phyloP scores from a whole-genome alignment of 2,888 invertebrate genomes.

The Parochlus steinenii region DNA sequence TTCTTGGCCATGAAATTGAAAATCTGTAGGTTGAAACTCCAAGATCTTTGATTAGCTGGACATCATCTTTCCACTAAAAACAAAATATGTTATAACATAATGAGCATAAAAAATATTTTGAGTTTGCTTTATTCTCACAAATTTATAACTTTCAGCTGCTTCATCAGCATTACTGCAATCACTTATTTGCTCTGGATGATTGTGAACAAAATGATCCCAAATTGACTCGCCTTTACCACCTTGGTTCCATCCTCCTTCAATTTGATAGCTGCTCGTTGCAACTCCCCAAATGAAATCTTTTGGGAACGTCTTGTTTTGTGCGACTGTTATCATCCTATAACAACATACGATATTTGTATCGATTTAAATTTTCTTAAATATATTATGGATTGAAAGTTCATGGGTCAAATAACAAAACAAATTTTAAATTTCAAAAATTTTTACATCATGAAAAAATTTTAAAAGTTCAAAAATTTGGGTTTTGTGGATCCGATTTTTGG shows the following conservation, averaged over 20 bases:
- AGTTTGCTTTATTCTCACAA: constrained; percentile 24
- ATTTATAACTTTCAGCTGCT: constrained; percentile 38
- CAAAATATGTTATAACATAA: too few species aligned
- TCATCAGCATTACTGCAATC: constrained; percentile 41
- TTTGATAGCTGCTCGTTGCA: constrained; percentile 13
- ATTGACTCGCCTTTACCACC: constrained; percentile 38
- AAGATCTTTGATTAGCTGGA: constrained; percentile 41
- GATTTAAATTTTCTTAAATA: too few species aligned
- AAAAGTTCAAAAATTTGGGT: too few species aligned
- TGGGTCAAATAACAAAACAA: too few species aligned
- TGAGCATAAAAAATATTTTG: too few species aligned
- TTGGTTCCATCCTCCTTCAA: constrained; percentile 25
- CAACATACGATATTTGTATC: too few species aligned
- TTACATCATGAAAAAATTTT: too few species aligned
- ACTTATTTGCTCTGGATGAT: constrained; percentile 38
- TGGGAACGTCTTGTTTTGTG: constrained; percentile 22
- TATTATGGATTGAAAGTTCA: too few species aligned
- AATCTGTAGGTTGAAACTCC: constrained; percentile 45
- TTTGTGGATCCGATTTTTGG: too few species aligned
- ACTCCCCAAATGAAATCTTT: constrained; percentile 29
- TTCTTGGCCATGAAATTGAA: constrained; percentile 45
- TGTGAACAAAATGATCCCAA: constrained; percentile 44
- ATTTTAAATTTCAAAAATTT: too few species aligned
- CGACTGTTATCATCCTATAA: too few species aligned
- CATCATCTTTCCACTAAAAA: constrained; percentile 39